phyloP scores from a whole-genome alignment of 1,140 invertebrate species.

The Sarcophaga bullata region DNA sequence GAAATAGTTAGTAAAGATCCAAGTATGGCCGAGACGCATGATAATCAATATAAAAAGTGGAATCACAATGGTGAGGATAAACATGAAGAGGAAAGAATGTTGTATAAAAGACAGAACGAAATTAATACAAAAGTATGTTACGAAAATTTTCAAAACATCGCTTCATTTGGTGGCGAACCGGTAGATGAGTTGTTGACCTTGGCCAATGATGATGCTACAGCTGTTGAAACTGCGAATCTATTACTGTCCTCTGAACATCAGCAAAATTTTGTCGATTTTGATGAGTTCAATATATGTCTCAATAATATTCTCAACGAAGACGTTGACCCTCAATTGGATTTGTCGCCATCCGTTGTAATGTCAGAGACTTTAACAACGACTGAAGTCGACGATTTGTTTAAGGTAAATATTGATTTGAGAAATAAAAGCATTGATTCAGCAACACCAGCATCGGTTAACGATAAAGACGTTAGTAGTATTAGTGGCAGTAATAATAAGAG shows the following conservation, averaged over 20 bases:
- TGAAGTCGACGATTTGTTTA: constrained; percentile 1
- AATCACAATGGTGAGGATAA: constrained; percentile 24
- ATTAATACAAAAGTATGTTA: neutral
- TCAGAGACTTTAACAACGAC: neutral
- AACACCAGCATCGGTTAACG: neutral
- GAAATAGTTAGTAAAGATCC: constrained; percentile 49
- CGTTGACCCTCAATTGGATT: constrained; percentile 45
- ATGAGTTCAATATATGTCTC: constrained; percentile 62
- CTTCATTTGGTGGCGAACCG: constrained; percentile 22
- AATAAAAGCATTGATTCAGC: neutral
- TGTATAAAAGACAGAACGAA: neutral
- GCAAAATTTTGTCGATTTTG: constrained; percentile 60
- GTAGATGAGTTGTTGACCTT: constrained; percentile 49
- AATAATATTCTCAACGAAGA: constrained; percentile 60
- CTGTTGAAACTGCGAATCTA: constrained; percentile 51
- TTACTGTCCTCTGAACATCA: constrained; percentile 54
- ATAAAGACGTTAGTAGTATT: neutral
- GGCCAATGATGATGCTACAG: constrained; percentile 38
- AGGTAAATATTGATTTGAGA: constrained; percentile 10
- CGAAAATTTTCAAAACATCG: neutral
- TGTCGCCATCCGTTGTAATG: constrained; percentile 31
- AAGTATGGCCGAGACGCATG: constrained; percentile 59
- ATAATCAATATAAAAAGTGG: constrained; percentile 42
- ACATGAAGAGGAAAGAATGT: neutral
- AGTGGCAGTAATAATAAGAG: neutral